phyloP scores from a whole-genome alignment of 1,140 invertebrate species.

The Drosophila aff. region DNA sequence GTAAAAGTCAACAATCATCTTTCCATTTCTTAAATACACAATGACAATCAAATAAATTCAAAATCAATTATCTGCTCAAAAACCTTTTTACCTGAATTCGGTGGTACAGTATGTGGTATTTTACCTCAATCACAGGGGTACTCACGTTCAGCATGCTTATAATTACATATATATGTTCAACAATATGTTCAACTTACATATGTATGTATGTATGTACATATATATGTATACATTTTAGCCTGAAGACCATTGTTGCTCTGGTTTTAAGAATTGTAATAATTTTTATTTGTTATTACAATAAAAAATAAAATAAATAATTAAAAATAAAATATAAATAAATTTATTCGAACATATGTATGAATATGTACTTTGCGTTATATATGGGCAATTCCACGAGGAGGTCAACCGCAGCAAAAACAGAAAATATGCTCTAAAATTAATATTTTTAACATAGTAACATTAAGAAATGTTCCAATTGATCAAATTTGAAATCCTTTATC shows the following conservation, averaged over 20 bases:
- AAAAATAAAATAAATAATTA: too few relatives aligned
- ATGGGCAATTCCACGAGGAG: too few relatives aligned
- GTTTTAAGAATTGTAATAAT: too few relatives aligned
- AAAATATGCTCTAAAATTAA: too few relatives aligned
- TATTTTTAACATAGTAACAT: too few relatives aligned
- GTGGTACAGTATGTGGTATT: not conserved
- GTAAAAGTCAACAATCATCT: conserved; percentile 52
- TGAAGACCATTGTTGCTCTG: too few relatives aligned
- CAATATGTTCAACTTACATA: not conserved
- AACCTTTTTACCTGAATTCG: conserved; percentile 36
- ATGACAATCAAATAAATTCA: conserved; percentile 56
- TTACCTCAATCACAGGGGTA: conserved; percentile 1
- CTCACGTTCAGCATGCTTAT: not conserved
- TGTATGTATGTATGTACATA: not conserved
- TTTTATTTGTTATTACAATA: too few relatives aligned
- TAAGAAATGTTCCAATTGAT: too few relatives aligned
- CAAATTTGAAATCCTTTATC: too few relatives aligned
- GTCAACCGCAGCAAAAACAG: too few relatives aligned
- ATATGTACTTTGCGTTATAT: not conserved
- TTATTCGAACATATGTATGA: too few relatives aligned
- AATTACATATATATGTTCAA: not conserved
- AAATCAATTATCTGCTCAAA: conserved; percentile 59
- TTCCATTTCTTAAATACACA: conserved; percentile 60
- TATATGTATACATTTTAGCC: not conserved
- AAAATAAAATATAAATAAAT: not conserved